A percentile compares a stretch with the other conserved stretches of the same genome.
Evolutionary conservation across 2,113 vertebrate species (phyloP).

Genomic region (Dinomys branickii): DNA sequence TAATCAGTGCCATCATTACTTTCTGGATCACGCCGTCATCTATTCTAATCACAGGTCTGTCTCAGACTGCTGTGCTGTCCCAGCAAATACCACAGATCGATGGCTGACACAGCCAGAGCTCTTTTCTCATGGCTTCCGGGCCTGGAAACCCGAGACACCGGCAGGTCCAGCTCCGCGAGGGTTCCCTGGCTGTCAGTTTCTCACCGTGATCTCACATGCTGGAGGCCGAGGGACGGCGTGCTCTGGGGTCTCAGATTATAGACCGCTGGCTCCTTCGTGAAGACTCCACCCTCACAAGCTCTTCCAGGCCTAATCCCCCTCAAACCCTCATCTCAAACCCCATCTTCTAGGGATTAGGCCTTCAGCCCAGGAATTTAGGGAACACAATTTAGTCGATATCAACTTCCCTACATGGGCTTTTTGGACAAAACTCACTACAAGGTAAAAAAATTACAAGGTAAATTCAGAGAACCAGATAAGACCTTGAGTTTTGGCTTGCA

Average conservation of each 20-base stretch:
- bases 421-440: accelerated
- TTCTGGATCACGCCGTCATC: not conserved
- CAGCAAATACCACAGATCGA: not conserved
- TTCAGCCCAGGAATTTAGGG: accelerated
- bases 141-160: not conserved
- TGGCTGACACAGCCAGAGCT: not conserved
- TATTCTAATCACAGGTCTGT: too few relatives aligned
- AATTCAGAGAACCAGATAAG: not conserved
- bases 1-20: too few relatives aligned
- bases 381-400: accelerated
- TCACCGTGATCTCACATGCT: not conserved
- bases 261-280: not conserved
- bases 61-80: not conserved
- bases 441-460: accelerated
- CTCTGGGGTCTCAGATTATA: not conserved
- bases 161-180: accelerated
- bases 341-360: accelerated
- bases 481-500: not conserved
- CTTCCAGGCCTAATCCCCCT: not conserved
- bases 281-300: not conserved
- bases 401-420: accelerated
- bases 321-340: not conserved
- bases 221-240: not conserved
- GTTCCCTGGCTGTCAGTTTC: not conserved
- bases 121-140: not conserved